Evolutionary conservation across 2,113 vertebrate species (phyloP).

Genomic region (Syrrhaptes paradoxus): DNA sequence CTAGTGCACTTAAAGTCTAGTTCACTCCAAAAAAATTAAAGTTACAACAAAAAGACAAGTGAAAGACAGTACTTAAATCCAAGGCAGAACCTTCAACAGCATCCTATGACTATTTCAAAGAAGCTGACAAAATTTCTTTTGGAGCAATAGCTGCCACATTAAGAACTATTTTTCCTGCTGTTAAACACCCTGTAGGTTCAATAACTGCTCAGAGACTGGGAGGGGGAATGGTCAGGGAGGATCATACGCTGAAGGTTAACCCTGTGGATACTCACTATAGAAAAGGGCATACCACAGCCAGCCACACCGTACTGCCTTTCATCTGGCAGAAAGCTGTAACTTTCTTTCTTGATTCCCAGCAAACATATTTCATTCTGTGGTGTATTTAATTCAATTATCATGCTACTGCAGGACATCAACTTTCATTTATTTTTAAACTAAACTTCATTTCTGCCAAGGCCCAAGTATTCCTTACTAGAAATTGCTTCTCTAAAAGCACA

Average conservation of each 20-base stretch:
- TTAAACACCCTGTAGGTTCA: neutral
- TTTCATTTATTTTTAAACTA: neutral
- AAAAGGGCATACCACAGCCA: neutral
- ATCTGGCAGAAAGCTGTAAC: conserved; percentile 25
- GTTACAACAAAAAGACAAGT: neutral
- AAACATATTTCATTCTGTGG: neutral
- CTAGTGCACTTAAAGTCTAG: neutral
- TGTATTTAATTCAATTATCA: neutral
- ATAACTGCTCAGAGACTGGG: neutral
- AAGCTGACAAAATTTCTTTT: neutral
- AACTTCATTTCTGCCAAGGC: neutral
- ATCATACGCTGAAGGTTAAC: neutral
- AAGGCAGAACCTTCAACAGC: neutral
- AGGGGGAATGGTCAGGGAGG: neutral
- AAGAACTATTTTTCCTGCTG: neutral
- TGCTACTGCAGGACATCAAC: neutral
- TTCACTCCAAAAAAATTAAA: neutral
- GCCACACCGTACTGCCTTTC: neutral
- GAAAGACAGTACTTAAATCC: neutral
- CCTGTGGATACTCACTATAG: neutral
- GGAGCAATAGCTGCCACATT: neutral
- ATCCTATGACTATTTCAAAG: neutral
- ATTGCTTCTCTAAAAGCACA: neutral
- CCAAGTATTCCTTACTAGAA: neutral
- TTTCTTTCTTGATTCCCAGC: neutral